These are phyloP conservation scores for Melieria picta DNA, from an alignment of 2,888 invertebrate species.

Conservation along the genomic window DNA sequence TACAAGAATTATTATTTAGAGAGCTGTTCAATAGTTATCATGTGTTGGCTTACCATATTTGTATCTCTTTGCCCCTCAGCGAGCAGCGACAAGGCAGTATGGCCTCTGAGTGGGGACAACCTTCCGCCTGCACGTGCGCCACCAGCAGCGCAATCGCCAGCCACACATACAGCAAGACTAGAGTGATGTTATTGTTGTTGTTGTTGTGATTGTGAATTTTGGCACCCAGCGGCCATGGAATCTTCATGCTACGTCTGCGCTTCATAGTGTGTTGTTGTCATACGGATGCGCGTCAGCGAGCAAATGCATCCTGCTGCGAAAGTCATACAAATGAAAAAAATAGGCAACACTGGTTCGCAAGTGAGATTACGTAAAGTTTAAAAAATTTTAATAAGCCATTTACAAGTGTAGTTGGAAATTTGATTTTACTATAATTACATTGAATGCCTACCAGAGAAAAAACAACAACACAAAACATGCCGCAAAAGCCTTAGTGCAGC, in stretches of 20 bases:
- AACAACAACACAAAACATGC: neutral
- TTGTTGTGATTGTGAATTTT: conserved; percentile 9
- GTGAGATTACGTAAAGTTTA: no score
- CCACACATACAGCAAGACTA: conserved; percentile 15
- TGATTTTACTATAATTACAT: neutral
- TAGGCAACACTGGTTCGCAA: no score
- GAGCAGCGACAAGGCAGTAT: conserved; percentile 87
- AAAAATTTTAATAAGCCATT: no score
- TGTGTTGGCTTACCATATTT: conserved; percentile 77
- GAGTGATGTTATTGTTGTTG: conserved; percentile 1
- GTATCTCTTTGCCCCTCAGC: conserved; percentile 79
- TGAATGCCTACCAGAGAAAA: neutral
- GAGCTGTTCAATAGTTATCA: neutral
- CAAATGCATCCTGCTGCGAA: neutral
- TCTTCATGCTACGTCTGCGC: conserved; percentile 31
- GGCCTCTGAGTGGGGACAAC: conserved; percentile 79
- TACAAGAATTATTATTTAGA: no score
- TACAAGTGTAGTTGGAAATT: no score
- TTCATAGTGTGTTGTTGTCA: conserved; percentile 24
- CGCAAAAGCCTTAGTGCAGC: neutral
- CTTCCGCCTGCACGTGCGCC: conserved; percentile 43
- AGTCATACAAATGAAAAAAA: no score
- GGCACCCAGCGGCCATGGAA: conserved; percentile 24
- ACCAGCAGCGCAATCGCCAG: neutral
- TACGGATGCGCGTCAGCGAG: neutral